Conservation (phyloP, 2,797 vertebrate genomes). For the Chaetophractus vellerosus region DNA sequence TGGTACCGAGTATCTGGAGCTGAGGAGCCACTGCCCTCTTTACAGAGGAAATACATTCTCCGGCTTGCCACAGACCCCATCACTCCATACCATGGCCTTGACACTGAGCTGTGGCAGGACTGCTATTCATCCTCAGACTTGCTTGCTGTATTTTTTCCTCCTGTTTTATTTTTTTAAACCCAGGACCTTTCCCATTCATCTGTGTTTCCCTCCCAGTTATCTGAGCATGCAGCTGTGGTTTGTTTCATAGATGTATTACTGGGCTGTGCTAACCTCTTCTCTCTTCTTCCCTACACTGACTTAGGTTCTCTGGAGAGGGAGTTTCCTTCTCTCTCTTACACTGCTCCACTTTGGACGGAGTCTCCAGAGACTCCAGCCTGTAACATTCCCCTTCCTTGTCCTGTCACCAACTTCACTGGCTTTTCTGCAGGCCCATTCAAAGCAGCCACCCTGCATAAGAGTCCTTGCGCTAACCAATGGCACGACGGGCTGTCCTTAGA, state of each 20-base stretch:
- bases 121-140: background rate
- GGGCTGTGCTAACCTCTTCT: too few species aligned
- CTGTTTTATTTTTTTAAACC: background rate
- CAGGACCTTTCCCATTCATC: background rate
- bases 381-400: conserved; percentile 44
- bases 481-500: conserved; percentile 31
- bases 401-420: conserved; percentile 10
- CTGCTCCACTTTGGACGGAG: conserved; percentile 34
- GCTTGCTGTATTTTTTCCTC: background rate
- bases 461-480: background rate
- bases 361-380: background rate
- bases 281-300: background rate
- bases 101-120: background rate
- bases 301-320: background rate
- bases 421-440: conserved; percentile 55
- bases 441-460: background rate
- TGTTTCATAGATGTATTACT: background rate
- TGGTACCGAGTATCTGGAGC: background rate
- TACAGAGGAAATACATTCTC: background rate
- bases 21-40: background rate
- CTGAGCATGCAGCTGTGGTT: background rate
- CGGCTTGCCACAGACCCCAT: background rate
- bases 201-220: background rate
- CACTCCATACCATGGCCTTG: fast-evolving
- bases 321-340: background rate